Evolutionary conservation across 2,888 invertebrate genomes (phyloP).

Genomic region (Vanessa cardui): DNA sequence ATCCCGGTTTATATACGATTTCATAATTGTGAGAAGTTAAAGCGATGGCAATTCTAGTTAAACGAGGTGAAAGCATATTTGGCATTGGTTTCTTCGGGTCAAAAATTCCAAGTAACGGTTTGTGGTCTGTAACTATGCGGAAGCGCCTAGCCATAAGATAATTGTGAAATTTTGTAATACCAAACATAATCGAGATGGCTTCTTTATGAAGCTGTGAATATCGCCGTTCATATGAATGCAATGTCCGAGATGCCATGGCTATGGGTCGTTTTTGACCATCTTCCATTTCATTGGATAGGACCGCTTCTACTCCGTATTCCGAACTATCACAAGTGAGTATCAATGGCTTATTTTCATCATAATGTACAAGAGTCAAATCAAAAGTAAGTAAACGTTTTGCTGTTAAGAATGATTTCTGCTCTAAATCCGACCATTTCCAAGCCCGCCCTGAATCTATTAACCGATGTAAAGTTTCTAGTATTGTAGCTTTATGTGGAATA

Average conservation of each 20-base stretch:
- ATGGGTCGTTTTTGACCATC: constrained; percentile 34
- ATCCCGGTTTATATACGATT: constrained; percentile 41
- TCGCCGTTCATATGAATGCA: constrained; percentile 32
- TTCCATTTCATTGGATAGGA: constrained; percentile 30
- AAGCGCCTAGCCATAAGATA: constrained; percentile 37
- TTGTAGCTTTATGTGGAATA: no score
- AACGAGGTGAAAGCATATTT: constrained; percentile 36
- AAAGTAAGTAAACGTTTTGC: constrained; percentile 27
- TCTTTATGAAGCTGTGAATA: constrained; percentile 39
- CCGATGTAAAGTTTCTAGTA: no score
- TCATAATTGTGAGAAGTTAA: constrained; percentile 37
- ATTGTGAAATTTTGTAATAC: constrained; percentile 36
- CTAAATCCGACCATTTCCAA: background rate
- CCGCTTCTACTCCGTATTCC: constrained; percentile 39
- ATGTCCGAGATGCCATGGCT: constrained; percentile 35
- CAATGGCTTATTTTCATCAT: constrained; percentile 34
- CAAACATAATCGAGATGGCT: constrained; percentile 40
- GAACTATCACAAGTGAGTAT: constrained; percentile 39
- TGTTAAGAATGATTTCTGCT: constrained; percentile 32
- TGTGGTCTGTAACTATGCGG: constrained; percentile 38
- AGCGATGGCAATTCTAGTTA: constrained; percentile 41
- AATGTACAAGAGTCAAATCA: constrained; percentile 37
- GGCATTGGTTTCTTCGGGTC: constrained; percentile 39
- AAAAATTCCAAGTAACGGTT: constrained; percentile 39
- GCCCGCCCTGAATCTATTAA: no score